Evolutionary conservation across 2,888 invertebrate species (phyloP), one percentile per base, ranked within the genome.

Genomic region (Apotomis turbidana): DNA sequence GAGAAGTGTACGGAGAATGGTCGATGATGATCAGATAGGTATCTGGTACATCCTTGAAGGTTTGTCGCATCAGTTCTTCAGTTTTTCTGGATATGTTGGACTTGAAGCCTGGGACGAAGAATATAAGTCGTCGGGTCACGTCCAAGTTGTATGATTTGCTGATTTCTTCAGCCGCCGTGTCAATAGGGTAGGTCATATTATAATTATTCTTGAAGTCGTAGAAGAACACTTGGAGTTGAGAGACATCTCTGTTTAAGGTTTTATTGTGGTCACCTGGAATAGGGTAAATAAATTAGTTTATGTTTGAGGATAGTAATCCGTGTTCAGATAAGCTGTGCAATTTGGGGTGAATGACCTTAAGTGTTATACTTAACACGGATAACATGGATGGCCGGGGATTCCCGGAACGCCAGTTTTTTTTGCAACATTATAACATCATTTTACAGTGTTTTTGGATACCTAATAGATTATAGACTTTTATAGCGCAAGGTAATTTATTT

Each of bases 91-190:
- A 82, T 52, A 93, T 90, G 68, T 91, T 86, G 0, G 92, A 90
- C 75, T 91, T 92, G 80, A 91, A 93, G 1, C 93, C 93, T 0
- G 93, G 91, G 0, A 91, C 90, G 78, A 90, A 92, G 77, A 93
- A 86, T 58, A 91, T 85, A 0, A 93, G 80, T n/a, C 85, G 85
- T 57, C 82, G 86, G 0, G 87, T 81, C 3, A 88, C 74, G 67
- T 93, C 92, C 0, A 93, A 75, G 70, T 90, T 90, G 76, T 90
- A 90, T 8, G 76, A 76, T 3, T 76, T 75, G 1, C 85, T 87
- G 70, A 93, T 82, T 0, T 85, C 85, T 55, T 86, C 82, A 0
- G 81, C 83, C 0, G 90, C 91, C 0, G 76, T 77, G 15, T 87
- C 83, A 15, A 92, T 87, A 0, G 84, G 86, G 62, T 81, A 89